Evolutionary conservation across 2,888 invertebrate genomes (phyloP), one percentile per base, ranked within the genome.

Genomic region (Drosophila kanekoi): DNA sequence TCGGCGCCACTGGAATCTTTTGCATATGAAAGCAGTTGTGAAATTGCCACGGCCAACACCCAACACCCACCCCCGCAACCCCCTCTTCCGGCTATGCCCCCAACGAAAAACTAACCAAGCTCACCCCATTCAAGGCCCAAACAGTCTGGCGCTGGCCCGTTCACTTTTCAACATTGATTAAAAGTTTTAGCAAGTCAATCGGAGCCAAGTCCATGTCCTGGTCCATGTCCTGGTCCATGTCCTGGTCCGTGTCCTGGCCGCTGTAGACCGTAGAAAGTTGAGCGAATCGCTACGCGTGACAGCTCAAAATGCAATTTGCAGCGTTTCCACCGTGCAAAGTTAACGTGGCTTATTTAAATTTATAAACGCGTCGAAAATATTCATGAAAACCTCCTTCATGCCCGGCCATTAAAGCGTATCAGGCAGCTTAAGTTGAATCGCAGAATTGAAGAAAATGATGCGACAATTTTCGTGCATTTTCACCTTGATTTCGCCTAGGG

Each of bases 21-120:
- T 86, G 81, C 81, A 82, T 82, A 83, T 82, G 83, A 82, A 82
- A 86, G 83, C 82, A 82, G 82, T 69, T 83, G 76, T 73, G 70
- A 81, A 80, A 86, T 86, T 83, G 72, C 52, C 54, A 72, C 33
- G 59, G 38, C 53, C 28, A 41, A 35, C 48, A 44, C 28, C 48
- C 33, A n/a, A n/a, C n/a, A n/a, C n/a, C n/a, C n/a, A n/a, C n/a
- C n/a, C n/a, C n/a, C n/a, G n/a, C 23, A 9, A 6, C 49, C 13
- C 14, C 16, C n/a, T 0, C 4, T 1, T 5, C 6, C 10, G 8
- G 28, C 32, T 18, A 10, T 13, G n/a, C n/a, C 47, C 16, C 35
- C 28, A 14, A 11, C 6, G 9, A 23, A 13, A 13, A 38, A 4
- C 38, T 51, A 14, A 38, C 23, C 51, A 28, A 38, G 28, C 33